A percentile compares a stretch with the other conserved stretches of the same genome.
Evolutionary conservation across 2,888 invertebrate species (phyloP).

Genomic region (Acanthosepion esculentum): DNA sequence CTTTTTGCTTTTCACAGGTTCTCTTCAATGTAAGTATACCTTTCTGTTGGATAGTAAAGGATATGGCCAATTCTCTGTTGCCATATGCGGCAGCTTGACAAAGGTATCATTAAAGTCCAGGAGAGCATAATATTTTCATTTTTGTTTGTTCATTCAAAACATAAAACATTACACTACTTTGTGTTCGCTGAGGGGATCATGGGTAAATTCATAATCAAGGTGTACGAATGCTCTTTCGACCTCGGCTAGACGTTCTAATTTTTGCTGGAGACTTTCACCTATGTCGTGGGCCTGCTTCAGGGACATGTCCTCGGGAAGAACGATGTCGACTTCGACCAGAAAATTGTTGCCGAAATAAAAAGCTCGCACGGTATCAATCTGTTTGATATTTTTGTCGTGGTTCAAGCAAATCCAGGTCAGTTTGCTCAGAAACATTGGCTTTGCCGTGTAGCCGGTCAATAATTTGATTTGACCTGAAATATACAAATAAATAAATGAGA

Average conservation of each 20-base stretch:
- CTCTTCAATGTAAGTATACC: no score
- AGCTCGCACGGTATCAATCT: constrained; percentile 77
- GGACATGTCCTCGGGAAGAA: constrained; percentile 75
- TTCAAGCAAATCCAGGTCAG: constrained; percentile 73
- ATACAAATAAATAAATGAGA: not conserved
- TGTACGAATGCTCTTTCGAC: constrained; percentile 78
- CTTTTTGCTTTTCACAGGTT: no score
- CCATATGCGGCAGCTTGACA: no score
- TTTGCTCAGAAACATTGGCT: constrained; percentile 73
- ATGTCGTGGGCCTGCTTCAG: constrained; percentile 76
- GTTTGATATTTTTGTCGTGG: constrained; percentile 69
- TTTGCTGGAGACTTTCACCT: constrained; percentile 76
- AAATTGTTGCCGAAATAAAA: constrained; percentile 77
- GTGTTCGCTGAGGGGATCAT: constrained; percentile 75
- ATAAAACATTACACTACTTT: constrained; percentile 71
- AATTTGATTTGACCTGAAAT: constrained; percentile 72
- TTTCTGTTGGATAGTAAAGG: no score
- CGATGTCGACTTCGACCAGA: constrained; percentile 75
- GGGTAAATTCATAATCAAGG: constrained; percentile 76
- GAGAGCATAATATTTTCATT: no score
- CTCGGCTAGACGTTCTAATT: constrained; percentile 75
- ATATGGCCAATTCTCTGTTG: no score
- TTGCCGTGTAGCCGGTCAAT: constrained; percentile 72
- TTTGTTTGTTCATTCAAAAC: no score
- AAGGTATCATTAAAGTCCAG: no score